A percentile compares a stretch with the other conserved stretches of the same genome.
Conservation (phyloP, 2,888 invertebrate species). For the Cheilosia impressa region DNA sequence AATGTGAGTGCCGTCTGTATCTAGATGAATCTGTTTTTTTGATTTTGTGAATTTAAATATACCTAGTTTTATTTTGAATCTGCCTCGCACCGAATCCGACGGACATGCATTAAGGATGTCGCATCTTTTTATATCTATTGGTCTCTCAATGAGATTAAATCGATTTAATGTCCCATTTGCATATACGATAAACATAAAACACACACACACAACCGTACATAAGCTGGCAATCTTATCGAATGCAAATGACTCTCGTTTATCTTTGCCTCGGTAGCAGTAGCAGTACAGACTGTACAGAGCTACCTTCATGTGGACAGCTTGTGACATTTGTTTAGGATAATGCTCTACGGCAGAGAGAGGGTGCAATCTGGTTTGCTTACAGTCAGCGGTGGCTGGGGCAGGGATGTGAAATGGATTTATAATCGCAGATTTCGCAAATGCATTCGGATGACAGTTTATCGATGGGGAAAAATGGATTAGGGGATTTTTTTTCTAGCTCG, state of each 20-base stretch:
- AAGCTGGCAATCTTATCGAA: constrained; percentile 59
- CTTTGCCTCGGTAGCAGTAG: constrained; percentile 22
- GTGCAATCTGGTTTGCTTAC: background rate
- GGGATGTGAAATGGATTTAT: constrained; percentile 63
- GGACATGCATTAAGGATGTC: constrained; percentile 36
- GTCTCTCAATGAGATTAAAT: constrained; percentile 50
- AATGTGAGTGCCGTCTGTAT: too few species aligned
- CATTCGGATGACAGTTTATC: constrained; percentile 70
- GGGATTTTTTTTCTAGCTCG: background rate
- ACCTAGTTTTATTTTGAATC: background rate
- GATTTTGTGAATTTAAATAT: constrained; percentile 15
- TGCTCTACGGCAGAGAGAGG: constrained; percentile 16
- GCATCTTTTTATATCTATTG: constrained; percentile 28
- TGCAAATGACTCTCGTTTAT: constrained; percentile 67
- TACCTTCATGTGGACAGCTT: constrained; percentile 59
- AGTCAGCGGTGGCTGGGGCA: background rate
- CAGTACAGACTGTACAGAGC: background rate
- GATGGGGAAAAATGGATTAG: constrained; percentile 63
- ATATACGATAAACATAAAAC: constrained; percentile 67
- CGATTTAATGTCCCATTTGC: constrained; percentile 70
- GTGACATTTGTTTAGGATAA: constrained; percentile 61
- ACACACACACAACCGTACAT: constrained; percentile 23
- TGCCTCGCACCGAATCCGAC: background rate
- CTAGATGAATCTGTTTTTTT: too few species aligned
- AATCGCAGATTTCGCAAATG: constrained; percentile 66